Evolutionary conservation across 2,113 vertebrate species (phyloP).

Genomic region (Ammodytes dubius): DNA sequence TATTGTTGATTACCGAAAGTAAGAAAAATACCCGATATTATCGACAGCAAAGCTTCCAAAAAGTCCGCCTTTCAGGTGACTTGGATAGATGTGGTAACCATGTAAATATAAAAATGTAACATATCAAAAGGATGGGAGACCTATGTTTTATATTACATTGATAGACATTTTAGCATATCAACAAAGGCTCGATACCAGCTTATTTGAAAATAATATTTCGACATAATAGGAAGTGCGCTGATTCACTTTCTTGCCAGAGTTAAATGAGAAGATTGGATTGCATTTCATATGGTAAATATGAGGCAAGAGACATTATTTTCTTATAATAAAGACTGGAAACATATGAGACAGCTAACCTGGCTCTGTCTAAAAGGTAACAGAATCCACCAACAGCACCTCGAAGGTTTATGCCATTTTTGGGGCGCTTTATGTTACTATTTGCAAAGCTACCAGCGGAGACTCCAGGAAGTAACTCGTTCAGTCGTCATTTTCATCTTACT

Average conservation of each 20-base stretch:
- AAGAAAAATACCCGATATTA: not conserved
- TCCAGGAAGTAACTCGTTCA: not conserved
- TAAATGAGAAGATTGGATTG: not conserved
- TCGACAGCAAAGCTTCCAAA: not conserved
- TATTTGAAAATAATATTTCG: not conserved
- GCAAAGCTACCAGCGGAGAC: not conserved
- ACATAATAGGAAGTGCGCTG: not conserved
- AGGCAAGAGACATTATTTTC: not conserved
- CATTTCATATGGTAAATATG: not conserved
- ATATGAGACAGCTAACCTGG: not conserved
- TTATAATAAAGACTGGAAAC: not conserved
- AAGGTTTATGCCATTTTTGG: not conserved
- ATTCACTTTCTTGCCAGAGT: not conserved
- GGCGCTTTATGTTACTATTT: not conserved
- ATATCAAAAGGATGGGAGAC: not conserved
- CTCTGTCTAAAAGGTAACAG: not conserved
- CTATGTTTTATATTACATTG: not conserved
- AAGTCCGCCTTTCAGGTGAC: not conserved
- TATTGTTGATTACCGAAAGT: conserved; percentile 10
- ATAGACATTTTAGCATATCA: not conserved
- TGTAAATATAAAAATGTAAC: not conserved
- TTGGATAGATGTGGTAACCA: not conserved
- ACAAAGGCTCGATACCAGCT: not conserved
- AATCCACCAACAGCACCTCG: not conserved
- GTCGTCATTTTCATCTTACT: no score